phyloP scores from a whole-genome alignment of 2,797 vertebrate genomes.

The Epinephelus awoara region DNA sequence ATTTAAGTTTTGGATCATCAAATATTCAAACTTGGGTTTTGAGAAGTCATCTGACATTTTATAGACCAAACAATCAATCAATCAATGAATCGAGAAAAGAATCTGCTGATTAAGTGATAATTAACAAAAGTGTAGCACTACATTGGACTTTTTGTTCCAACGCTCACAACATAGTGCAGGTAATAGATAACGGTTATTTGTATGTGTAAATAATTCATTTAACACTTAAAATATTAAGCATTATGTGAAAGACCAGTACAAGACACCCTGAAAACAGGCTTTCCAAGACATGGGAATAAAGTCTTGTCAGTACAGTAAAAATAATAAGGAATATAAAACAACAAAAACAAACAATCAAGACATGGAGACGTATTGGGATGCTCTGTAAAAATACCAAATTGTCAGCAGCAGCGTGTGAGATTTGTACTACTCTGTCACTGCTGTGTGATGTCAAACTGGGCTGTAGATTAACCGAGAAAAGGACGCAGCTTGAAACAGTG shows the following conservation, averaged over 20 bases:
- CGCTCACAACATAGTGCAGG: no score
- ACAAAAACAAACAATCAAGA: not conserved
- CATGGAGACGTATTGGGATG: not conserved
- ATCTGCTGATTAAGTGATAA: no score
- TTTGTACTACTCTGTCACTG: constrained; percentile 2
- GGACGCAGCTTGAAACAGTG: constrained; percentile 16
- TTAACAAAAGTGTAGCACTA: no score
- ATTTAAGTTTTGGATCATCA: no score
- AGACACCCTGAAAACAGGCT: not conserved
- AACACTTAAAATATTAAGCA: not conserved
- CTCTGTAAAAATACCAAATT: not conserved
- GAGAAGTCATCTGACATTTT: no score
- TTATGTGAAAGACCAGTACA: not conserved
- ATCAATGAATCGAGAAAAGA: no score
- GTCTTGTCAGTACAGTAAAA: not conserved
- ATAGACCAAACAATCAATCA: no score
- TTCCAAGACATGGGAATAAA: not conserved
- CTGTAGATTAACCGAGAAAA: not conserved
- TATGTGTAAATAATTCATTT: no score
- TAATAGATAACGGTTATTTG: no score
- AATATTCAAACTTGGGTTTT: no score
- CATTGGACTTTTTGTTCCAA: no score
- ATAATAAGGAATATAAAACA: not conserved
- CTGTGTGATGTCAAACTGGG: not conserved
- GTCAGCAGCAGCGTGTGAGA: not conserved